Percentiles rank a stretch among this genome's conserved stretches.
phyloP scores from a whole-genome alignment of 2,888 invertebrate species.

The Trachelus tabidus region DNA sequence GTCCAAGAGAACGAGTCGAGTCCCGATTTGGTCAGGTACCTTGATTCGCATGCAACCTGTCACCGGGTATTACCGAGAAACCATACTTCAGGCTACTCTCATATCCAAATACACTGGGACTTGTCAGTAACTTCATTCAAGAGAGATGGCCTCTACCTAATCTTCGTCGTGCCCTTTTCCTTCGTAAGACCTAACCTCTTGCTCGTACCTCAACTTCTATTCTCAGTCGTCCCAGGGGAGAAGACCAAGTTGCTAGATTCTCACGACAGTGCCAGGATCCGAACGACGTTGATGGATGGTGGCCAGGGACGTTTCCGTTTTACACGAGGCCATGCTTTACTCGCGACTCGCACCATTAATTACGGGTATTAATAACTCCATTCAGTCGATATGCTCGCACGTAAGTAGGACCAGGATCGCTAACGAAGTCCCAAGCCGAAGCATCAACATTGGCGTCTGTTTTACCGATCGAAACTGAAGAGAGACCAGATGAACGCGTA shows the following conservation, averaged over 20 bases:
- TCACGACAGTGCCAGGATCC: constrained; percentile 36
- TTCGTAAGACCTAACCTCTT: not conserved
- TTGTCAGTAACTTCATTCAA: not conserved
- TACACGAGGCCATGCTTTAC: constrained; percentile 25
- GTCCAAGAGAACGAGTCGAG: not conserved
- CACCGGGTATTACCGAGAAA: constrained; percentile 49
- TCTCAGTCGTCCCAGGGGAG: not conserved
- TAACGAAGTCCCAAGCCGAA: not conserved
- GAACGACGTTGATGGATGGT: constrained; percentile 31
- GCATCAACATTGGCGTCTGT: not conserved
- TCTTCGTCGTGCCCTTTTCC: not conserved
- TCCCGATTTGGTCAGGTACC: constrained; percentile 45
- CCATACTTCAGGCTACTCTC: not conserved
- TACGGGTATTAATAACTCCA: constrained; percentile 37
- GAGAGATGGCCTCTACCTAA: not conserved
- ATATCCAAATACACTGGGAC: not conserved
- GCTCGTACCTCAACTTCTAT: not conserved
- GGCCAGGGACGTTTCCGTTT: constrained; percentile 22
- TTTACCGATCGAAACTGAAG: not conserved
- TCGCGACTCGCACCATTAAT: constrained; percentile 34
- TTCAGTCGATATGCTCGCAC: not conserved
- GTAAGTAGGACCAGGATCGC: not conserved
- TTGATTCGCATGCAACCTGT: constrained; percentile 52
- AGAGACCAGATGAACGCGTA: not conserved
- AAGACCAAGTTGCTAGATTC: constrained; percentile 16